Base-by-base conservation (phyloP, 2,797 vertebrate genomes). In the Xerus rutilus region DNA sequence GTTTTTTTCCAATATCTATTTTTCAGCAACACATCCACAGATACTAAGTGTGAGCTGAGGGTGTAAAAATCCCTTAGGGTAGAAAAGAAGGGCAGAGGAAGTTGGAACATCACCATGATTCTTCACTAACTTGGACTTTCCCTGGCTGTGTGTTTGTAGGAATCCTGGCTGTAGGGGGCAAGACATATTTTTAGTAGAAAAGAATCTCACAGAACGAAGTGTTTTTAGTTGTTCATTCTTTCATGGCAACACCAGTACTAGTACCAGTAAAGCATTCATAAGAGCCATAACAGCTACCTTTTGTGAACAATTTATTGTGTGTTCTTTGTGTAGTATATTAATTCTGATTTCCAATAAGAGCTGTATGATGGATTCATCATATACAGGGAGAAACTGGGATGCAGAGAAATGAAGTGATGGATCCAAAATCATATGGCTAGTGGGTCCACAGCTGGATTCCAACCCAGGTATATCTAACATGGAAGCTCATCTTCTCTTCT, bases 71-170 rank as follows among this genome's bases (percentile, higher is more conserved):
- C 32, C 32, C 39, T 49, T 25, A 0, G 15, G 25, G 23, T 10
- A 52, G 57, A n/a, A 57, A 86, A 74, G 30, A 49, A 59, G 28
- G 64, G 39, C 52, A 59, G 57, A 88, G 67, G 62, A 57, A 12
- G 45, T 64, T 13, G 28, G 20, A 79, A 5, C 3, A 8, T 9
- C 59, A 57, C 70, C 8, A 3, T 11, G 49, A 25, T 32, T 88
- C 65, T 10, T 64, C n/a, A 14, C 73, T 3, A 32, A 43, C 20
- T 21, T 9, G 52, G 25, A 28, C 74, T 32, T 45, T n/a, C 30
- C 30, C 62, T 32, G 67, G 43, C 30, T 0, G 0, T 5, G 30
- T 9, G 0, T 52, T 62, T 3, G 4, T 17, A 5, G 2, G 54
- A 57, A 57, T 73, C 83, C 39, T 45, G 43, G 18, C 13, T 18